phyloP scores from a whole-genome alignment of 2,113 vertebrate species.

The Oreochromis aureus region DNA sequence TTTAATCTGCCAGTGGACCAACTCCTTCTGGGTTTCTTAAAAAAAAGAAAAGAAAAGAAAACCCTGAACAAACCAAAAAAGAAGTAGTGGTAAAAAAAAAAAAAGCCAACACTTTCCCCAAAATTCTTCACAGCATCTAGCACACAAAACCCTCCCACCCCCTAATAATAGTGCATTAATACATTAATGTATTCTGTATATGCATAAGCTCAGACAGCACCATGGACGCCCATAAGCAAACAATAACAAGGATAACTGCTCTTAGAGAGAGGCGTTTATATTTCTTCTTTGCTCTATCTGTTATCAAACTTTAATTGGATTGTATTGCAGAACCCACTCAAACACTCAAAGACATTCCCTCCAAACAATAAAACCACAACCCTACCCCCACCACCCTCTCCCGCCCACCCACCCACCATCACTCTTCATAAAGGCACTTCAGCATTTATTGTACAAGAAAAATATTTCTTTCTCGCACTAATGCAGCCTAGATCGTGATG shows the following conservation, averaged over 20 bases:
- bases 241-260: not conserved
- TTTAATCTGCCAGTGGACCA: not conserved
- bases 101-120: not conserved
- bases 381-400: not conserved
- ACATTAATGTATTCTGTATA: not conserved
- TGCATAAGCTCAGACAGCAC: not conserved
- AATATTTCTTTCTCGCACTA: not conserved
- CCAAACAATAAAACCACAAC: not conserved
- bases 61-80: not conserved
- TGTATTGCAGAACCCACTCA: not conserved
- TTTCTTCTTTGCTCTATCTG: not conserved
- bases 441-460: not conserved
- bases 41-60: accelerated
- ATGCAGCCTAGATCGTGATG: conserved; percentile 16
- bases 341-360: not conserved
- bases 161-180: not conserved
- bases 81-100: not conserved
- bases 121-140: not conserved
- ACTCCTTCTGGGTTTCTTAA: not conserved
- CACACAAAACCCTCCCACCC: not conserved
- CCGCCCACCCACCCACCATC: not conserved
- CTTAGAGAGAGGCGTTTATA: not conserved
- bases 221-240: not conserved
- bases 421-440: not conserved
- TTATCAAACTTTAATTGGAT: conserved; percentile 30